These are phyloP conservation scores for Petrocephalus schoutedeni DNA, from an alignment of 2,797 vertebrate genomes.

Conservation along the genomic window DNA sequence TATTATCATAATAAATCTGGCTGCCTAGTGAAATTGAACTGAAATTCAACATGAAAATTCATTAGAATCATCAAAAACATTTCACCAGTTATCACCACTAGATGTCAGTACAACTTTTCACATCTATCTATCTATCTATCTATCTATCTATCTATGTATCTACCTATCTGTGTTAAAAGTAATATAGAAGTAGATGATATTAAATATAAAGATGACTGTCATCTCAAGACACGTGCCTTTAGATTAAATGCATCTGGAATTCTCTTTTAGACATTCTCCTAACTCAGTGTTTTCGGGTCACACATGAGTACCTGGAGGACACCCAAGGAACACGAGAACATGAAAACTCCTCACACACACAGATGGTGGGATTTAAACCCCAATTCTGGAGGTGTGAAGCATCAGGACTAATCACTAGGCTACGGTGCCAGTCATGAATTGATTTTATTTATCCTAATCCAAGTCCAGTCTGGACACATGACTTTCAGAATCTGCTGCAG, in stretches of 20 bases:
- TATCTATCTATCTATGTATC: neutral
- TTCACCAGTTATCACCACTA: neutral
- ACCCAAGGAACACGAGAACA: neutral
- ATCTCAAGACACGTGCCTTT: neutral
- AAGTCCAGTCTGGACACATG: neutral
- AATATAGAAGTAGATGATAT: neutral
- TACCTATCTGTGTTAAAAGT: too few relatives aligned
- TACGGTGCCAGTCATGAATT: neutral
- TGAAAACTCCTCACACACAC: neutral
- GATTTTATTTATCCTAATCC: neutral
- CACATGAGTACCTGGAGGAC: neutral
- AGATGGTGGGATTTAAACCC: neutral
- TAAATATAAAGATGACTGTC: neutral
- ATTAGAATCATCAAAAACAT: neutral
- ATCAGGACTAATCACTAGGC: neutral
- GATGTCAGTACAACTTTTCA: slow-evolving; percentile 19
- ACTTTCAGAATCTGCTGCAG: neutral
- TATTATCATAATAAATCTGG: too few relatives aligned
- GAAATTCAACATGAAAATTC: neutral
- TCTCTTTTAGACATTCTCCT: neutral
- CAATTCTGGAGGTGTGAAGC: neutral
- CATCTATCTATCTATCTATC: neutral
- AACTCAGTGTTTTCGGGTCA: neutral
- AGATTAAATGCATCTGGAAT: too few relatives aligned
- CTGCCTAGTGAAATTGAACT: neutral